A percentile compares a stretch with the other conserved stretches of the same genome.
Conservation (phyloP, 2,888 invertebrate species). For the Mimumesa dahlbomi region DNA sequence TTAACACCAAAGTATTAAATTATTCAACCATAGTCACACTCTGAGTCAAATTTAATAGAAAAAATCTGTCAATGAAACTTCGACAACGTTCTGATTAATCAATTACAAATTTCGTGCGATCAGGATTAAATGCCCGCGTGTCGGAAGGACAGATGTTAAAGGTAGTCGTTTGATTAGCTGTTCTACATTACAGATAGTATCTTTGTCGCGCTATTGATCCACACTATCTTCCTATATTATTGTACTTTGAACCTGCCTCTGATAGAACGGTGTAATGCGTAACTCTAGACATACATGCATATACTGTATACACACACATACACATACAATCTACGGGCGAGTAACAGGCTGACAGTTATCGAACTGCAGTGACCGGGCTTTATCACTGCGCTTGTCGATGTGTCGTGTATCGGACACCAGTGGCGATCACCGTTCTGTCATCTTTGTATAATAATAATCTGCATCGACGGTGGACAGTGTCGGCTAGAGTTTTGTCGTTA, state of each 20-base stretch:
- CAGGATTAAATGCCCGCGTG: no score
- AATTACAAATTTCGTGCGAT: no score
- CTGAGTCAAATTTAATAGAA: no score
- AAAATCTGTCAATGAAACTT: no score
- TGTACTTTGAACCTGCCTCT: slow-evolving; percentile 12
- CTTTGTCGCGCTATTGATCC: slow-evolving; percentile 34
- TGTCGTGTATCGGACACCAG: slow-evolving; percentile 35
- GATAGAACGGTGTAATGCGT: slow-evolving; percentile 22
- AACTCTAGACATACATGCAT: neutral
- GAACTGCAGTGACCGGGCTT: slow-evolving; percentile 16
- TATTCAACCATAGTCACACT: no score
- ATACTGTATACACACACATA: slow-evolving; percentile 2
- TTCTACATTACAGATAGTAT: no score
- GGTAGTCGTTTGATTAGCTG: no score
- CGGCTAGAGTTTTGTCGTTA: neutral
- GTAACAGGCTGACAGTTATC: slow-evolving; percentile 24
- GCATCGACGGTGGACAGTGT: neutral
- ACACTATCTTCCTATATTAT: slow-evolving; percentile 8
- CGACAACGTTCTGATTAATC: no score
- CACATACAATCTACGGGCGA: slow-evolving; percentile 10
- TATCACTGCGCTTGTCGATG: slow-evolving; percentile 27
- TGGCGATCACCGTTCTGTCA: slow-evolving; percentile 16
- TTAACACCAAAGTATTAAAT: no score
- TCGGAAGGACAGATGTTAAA: no score
- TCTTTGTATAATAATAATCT: slow-evolving; percentile 14